Evolutionary conservation across 1,140 invertebrate species (phyloP).

Genomic region (Trinorchestia longiramus): DNA sequence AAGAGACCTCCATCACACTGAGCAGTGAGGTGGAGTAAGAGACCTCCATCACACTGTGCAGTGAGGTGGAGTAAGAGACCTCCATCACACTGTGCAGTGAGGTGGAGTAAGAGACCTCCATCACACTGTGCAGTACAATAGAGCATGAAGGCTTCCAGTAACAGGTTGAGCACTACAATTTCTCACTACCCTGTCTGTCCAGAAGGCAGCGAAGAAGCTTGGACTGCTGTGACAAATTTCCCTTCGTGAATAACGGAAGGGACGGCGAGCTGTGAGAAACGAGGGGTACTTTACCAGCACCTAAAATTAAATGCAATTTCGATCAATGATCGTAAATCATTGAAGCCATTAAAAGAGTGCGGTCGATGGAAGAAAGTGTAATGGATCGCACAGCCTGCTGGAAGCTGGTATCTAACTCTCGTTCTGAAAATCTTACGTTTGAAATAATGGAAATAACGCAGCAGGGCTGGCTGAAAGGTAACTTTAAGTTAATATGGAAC

Average conservation of each 20-base stretch:
- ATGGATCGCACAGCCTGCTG: neutral
- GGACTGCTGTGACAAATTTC: conserved; percentile 2
- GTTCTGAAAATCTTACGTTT: neutral
- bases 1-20: neutral
- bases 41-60: neutral
- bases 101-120: neutral
- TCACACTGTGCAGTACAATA: neutral
- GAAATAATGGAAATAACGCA: neutral
- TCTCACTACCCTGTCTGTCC: neutral
- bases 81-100: neutral
- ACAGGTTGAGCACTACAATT: neutral
- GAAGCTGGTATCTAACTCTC: neutral
- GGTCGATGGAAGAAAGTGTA: conserved; percentile 14
- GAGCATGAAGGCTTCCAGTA: neutral
- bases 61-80: neutral
- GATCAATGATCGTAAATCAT: conserved; percentile 20
- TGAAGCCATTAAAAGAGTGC: neutral
- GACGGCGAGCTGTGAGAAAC: conserved; percentile 5
- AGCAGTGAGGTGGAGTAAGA: neutral
- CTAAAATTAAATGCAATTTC: conserved; percentile 46
- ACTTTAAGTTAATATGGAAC: neutral
- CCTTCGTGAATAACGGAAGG: neutral
- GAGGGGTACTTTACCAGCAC: neutral
- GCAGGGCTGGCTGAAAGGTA: neutral
- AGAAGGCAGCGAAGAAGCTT: neutral